These are phyloP conservation scores for Chaetodon auriga DNA, from an alignment of 2,113 vertebrate genomes.

Conservation along the genomic window DNA sequence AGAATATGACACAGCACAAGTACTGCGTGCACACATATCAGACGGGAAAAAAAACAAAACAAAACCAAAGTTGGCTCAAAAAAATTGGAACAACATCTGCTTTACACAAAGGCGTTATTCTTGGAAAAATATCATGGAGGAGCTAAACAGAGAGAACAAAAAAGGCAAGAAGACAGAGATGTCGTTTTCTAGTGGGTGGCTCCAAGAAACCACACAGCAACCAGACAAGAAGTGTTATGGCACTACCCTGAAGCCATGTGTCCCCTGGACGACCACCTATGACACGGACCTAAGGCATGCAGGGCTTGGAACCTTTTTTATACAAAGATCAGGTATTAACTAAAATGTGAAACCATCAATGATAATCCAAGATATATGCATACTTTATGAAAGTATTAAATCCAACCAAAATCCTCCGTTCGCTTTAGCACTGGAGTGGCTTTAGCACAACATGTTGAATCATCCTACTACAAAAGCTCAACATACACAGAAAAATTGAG, in stretches of 20 bases:
- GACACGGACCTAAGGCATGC: constrained; percentile 1
- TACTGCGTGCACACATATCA: constrained; percentile 55
- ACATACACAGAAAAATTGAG: constrained; percentile 13
- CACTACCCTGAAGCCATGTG: not conserved
- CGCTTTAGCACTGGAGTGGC: not conserved
- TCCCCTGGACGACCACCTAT: constrained; percentile 2
- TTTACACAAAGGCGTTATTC: constrained; percentile 65
- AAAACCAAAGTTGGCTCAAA: constrained; percentile 82
- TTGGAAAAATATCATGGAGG: constrained; percentile 64
- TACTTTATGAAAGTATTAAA: not conserved
- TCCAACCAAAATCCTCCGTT: not conserved
- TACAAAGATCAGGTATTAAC: not conserved
- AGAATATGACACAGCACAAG: constrained; percentile 27
- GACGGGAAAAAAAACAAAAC: constrained; percentile 78
- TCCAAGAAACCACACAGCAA: constrained; percentile 88
- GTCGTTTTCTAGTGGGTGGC: constrained; percentile 76
- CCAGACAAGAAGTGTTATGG: constrained; percentile 33
- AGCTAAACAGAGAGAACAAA: constrained; percentile 31
- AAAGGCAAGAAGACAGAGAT: constrained; percentile 21
- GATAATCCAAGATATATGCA: not conserved
- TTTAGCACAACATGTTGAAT: constrained; percentile 13
- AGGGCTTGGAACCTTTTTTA: not conserved
- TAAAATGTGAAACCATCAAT: not conserved
- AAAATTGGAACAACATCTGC: constrained; percentile 89
- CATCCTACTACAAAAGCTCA: constrained; percentile 15